Conservation (phyloP, 2,113 vertebrate species). For the Suncus etruscus region DNA sequence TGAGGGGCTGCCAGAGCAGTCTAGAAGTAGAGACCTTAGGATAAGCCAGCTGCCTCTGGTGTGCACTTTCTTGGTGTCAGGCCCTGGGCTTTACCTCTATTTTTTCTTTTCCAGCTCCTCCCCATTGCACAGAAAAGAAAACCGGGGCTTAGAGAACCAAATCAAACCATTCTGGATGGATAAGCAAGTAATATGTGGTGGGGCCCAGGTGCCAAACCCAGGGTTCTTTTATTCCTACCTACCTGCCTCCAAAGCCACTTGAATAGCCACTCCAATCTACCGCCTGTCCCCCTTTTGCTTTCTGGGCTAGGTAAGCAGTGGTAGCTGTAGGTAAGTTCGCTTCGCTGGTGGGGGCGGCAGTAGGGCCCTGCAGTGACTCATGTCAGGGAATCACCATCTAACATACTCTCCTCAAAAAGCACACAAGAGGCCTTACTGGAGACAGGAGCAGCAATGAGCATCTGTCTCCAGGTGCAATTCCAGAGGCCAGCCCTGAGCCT, state of each 20-base stretch:
- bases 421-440: not conserved
- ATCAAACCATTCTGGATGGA: not conserved
- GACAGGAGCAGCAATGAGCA: not conserved
- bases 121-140: constrained; percentile 59
- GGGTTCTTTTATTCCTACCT: not conserved
- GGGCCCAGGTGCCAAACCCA: not conserved
- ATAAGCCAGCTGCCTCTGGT: constrained; percentile 17
- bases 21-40: not conserved
- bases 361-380: not conserved
- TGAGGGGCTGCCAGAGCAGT: not conserved
- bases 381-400: not conserved
- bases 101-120: constrained; percentile 35
- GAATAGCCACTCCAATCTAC: not conserved
- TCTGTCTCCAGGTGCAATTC: not conserved
- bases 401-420: not conserved
- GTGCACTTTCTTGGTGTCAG: not conserved
- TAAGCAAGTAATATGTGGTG: not conserved
- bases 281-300: constrained; percentile 16
- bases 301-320: not conserved
- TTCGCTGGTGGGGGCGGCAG: not conserved
- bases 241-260: constrained; percentile 9
- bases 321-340: not conserved
- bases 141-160: constrained; percentile 17
- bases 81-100: constrained; percentile 32
- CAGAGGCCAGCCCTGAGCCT: constrained; percentile 2